These are phyloP conservation scores for Zhuqinia jingwanae DNA, from an alignment of 2,888 invertebrate genomes.

Conservation along the genomic window DNA sequence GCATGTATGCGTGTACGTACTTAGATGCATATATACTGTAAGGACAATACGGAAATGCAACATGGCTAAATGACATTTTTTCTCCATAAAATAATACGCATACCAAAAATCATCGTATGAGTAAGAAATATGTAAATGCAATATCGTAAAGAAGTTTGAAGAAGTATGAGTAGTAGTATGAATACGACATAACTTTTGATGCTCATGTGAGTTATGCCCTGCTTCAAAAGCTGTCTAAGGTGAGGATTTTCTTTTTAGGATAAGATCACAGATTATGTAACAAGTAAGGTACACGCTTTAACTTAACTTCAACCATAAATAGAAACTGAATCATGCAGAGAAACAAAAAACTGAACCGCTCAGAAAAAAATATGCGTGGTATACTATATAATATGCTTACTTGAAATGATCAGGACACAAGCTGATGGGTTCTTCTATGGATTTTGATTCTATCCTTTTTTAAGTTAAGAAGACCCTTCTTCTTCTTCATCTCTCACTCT, in stretches of 20 bases:
- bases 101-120: slow-evolving; percentile 9
- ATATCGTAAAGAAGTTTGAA: slow-evolving; percentile 10
- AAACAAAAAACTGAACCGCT: slow-evolving; percentile 5
- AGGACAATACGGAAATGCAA: slow-evolving; percentile 22
- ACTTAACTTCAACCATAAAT: slow-evolving; percentile 52
- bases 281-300: slow-evolving; percentile 11
- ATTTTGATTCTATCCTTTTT: neutral
- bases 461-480: slow-evolving; percentile 28
- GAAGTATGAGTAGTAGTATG: neutral
- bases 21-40: neutral
- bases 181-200: neutral
- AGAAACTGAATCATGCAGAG: slow-evolving; percentile 35
- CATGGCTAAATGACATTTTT: slow-evolving; percentile 10
- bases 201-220: neutral
- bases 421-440: neutral
- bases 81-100: no score
- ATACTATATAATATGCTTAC: neutral
- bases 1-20: neutral
- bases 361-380: neutral
- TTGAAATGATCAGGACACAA: neutral
- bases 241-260: slow-evolving; percentile 33
- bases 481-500: slow-evolving; percentile 2
- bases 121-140: neutral
- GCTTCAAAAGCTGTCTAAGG: neutral
- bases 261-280: slow-evolving; percentile 37